Evolutionary conservation across 30 jellyfish, hydroid and myxozoan species (phyloP).

Genomic region (Turritopsis dohrnii): DNA sequence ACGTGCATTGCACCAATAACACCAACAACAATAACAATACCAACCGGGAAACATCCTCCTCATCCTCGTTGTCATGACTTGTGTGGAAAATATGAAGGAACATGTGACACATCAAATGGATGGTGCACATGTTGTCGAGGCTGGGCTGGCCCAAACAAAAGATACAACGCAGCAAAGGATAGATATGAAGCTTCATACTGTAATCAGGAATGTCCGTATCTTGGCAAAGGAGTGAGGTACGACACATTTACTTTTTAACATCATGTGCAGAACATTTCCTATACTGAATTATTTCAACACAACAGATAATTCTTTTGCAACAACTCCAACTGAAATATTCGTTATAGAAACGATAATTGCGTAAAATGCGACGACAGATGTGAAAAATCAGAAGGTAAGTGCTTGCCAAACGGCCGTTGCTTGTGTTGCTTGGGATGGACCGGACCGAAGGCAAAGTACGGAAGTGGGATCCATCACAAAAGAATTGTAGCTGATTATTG

Average conservation of each 20-base stretch:
- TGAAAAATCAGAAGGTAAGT: constrained; percentile 11
- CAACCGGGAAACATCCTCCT: background rate
- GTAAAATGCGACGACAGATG: constrained; percentile 14
- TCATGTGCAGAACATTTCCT: background rate
- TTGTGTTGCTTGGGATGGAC: constrained; percentile 39
- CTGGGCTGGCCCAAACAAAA: constrained; percentile 8
- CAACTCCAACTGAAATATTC: constrained; percentile 4
- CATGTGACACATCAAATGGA: background rate
- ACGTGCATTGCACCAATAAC: background rate
- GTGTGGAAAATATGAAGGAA: constrained; percentile 1
- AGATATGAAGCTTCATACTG: background rate
- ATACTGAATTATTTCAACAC: background rate
- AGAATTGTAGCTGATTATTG: constrained; percentile 6
- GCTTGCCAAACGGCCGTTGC: constrained; percentile 22
- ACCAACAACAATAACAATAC: background rate
- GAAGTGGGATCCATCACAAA: background rate
- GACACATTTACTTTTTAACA: background rate
- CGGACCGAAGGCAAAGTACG: constrained; percentile 19
- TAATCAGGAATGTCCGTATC: constrained; percentile 7
- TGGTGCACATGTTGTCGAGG: constrained; percentile 2
- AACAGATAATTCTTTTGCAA: background rate
- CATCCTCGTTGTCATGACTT: background rate
- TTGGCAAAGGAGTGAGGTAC: background rate
- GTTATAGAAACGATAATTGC: background rate
- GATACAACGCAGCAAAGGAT: background rate